These are phyloP conservation scores for Papilio glaucus DNA, from an alignment of 1,140 invertebrate species.

Conservation along the genomic window DNA sequence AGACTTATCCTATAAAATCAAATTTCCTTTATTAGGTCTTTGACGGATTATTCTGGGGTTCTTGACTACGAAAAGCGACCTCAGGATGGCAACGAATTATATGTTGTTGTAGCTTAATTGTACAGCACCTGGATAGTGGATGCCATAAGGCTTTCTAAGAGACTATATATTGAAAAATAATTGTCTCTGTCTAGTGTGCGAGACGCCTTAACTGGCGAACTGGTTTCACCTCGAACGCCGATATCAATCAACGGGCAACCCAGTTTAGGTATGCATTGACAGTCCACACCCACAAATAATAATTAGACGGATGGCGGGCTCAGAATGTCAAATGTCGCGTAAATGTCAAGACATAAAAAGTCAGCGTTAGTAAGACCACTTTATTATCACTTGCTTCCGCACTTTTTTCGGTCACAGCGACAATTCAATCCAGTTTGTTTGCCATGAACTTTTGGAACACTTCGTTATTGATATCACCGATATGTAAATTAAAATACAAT, in stretches of 20 bases:
- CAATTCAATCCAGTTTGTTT: slow-evolving; percentile 38
- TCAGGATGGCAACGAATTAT: background rate
- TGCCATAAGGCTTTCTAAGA: background rate
- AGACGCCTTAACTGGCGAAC: slow-evolving; percentile 52
- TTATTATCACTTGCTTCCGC: slow-evolving; percentile 48
- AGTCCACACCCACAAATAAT: slow-evolving; percentile 75
- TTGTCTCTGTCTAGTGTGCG: slow-evolving; percentile 8
- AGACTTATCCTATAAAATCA: background rate
- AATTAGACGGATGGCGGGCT: slow-evolving; percentile 67
- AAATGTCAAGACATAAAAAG: slow-evolving; percentile 75
- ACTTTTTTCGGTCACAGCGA: slow-evolving; percentile 46
- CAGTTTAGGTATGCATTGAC: slow-evolving; percentile 73
- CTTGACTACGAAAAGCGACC: background rate
- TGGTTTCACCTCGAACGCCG: slow-evolving; percentile 50
- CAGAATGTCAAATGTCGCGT: slow-evolving; percentile 72
- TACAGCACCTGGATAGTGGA: background rate
- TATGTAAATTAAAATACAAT: slow-evolving; percentile 2
- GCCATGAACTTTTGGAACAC: slow-evolving; percentile 31
- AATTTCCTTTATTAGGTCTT: no score
- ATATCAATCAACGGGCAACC: slow-evolving; percentile 67
- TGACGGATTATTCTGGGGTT: background rate
- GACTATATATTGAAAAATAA: background rate
- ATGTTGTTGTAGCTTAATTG: background rate
- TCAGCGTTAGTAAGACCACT: slow-evolving; percentile 52
- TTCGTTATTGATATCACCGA: background rate